Evolutionary conservation across 2,797 vertebrate genomes (phyloP).

Genomic region (Benthosema pterotum): DNA sequence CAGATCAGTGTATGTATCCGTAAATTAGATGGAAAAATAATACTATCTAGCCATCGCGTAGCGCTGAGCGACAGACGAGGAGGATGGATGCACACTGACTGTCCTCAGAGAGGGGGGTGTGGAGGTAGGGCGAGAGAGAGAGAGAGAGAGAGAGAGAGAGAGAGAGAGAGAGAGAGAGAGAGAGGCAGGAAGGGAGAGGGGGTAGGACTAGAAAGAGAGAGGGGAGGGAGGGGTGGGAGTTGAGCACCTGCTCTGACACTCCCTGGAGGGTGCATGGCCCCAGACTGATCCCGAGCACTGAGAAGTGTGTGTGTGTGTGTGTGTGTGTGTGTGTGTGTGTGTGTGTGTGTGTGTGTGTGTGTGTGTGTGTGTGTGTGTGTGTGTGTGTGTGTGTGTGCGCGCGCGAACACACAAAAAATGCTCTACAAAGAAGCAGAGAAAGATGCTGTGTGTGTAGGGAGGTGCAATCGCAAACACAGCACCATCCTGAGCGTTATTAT

Average conservation of each 20-base stretch:
- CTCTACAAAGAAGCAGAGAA: background rate
- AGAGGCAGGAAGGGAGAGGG: background rate
- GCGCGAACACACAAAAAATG: conserved; percentile 9
- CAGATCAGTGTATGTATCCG: no score
- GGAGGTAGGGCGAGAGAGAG: background rate
- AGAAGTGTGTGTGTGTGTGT: background rate
- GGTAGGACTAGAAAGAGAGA: no score
- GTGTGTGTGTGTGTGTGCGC: no score
- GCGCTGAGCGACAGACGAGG: conserved; percentile 28
- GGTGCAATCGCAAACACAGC: no score
- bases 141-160: conserved; percentile 45
- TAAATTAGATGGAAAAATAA: conserved; percentile 11
- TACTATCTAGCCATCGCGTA: background rate
- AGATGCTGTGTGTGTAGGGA: no score
- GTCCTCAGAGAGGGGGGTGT: conserved; percentile 39
- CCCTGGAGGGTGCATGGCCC: conserved; percentile 64
- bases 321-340: no score
- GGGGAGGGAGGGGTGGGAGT: conserved; percentile 52
- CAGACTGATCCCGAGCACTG: conserved; percentile 56
- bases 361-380: no score
- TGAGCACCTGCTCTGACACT: conserved; percentile 74
- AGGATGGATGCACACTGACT: conserved; percentile 44
- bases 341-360: no score
- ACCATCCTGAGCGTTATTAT: no score
- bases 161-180: conserved; percentile 41